phyloP scores from a whole-genome alignment of 2,113 vertebrate species.

The Nesoenas mayeri region DNA sequence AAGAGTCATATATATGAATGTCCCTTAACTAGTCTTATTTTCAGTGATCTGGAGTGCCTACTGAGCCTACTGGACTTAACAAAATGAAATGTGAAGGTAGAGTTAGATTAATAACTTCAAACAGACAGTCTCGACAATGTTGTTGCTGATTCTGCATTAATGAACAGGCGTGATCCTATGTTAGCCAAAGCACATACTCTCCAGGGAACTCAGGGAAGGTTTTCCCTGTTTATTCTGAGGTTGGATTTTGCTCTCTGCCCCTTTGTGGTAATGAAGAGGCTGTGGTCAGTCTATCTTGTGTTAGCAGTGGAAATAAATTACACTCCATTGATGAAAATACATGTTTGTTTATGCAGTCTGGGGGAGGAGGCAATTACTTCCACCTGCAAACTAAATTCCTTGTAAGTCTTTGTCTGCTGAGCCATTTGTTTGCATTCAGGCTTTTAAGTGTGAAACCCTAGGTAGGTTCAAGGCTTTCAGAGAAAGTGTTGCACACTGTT shows the following conservation, averaged over 20 bases:
- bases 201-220: not conserved
- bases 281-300: not conserved
- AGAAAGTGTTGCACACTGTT: not conserved
- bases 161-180: not conserved
- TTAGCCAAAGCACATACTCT: not conserved
- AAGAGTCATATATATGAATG: not conserved
- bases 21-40: not conserved
- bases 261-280: not conserved
- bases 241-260: not conserved
- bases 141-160: not conserved
- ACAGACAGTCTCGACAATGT: not conserved
- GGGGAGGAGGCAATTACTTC: not conserved
- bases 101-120: not conserved
- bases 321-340: not conserved
- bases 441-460: not conserved
- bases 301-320: not conserved
- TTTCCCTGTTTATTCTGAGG: not conserved
- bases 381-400: not conserved
- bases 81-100: not conserved
- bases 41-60: not conserved
- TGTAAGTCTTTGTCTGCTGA: not conserved
- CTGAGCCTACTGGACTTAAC: not conserved
- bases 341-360: not conserved
- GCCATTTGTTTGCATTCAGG: not conserved
- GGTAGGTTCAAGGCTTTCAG: not conserved